Evolutionary conservation across 2,888 invertebrate genomes (phyloP).

Genomic region (Hyposoter didymator): DNA sequence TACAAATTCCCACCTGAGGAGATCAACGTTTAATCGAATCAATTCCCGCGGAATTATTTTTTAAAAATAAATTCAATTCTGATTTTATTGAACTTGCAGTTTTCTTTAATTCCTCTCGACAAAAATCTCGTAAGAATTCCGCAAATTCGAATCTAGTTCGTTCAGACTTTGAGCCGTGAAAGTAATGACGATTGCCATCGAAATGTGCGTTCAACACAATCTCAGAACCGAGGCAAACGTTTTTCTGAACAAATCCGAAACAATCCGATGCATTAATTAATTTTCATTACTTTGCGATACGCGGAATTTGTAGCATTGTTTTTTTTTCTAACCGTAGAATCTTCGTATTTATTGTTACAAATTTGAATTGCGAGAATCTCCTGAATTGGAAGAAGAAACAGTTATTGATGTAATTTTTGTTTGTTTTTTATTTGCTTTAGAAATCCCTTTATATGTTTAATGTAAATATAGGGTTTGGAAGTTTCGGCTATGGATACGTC

Average conservation of each 20-base stretch:
- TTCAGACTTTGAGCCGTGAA: background rate
- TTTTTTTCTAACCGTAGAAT: background rate
- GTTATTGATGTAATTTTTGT: background rate
- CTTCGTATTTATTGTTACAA: background rate
- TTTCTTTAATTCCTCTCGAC: background rate
- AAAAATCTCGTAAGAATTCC: background rate
- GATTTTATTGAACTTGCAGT: background rate
- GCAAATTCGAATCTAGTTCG: background rate
- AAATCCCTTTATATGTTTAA: background rate
- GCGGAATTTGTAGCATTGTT: background rate
- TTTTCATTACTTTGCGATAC: background rate
- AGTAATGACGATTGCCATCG: background rate
- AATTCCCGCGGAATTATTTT: background rate
- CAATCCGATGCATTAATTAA: background rate
- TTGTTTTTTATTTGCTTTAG: background rate
- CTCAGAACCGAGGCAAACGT: background rate
- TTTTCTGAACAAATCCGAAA: background rate
- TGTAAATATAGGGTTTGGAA: slow-evolving; percentile 8
- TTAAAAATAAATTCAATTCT: background rate
- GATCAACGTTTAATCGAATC: background rate
- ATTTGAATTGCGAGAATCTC: background rate
- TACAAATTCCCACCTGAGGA: background rate
- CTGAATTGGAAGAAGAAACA: background rate
- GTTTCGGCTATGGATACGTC: background rate
- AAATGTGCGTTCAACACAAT: no score